A percentile compares a stretch with the other conserved stretches of the same genome.
Evolutionary conservation across 2,113 vertebrate genomes (phyloP).

Genomic region (Oryzias melastigma): DNA sequence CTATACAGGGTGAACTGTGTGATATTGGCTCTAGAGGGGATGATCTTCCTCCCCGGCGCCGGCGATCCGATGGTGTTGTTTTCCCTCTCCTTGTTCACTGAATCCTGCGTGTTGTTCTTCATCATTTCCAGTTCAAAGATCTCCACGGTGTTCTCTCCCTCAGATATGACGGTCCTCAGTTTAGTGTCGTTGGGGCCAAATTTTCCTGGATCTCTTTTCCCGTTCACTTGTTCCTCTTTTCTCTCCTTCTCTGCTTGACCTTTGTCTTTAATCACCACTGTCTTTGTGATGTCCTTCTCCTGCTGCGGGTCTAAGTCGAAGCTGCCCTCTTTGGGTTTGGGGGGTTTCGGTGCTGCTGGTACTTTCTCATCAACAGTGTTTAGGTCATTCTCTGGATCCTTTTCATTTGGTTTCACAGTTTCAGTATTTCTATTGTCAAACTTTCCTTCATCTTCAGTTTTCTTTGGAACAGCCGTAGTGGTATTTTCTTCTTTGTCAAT

Average conservation of each 20-base stretch:
- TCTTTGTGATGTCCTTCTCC: conserved; percentile 36
- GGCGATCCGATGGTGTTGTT: conserved; percentile 37
- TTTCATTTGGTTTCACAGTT: conserved; percentile 30
- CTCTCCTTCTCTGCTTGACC: conserved; percentile 61
- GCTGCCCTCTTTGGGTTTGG: conserved; percentile 27
- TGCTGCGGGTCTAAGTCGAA: conserved; percentile 24
- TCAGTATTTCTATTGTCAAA: conserved; percentile 36
- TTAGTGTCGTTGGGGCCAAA: conserved; percentile 69
- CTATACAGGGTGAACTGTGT: conserved; percentile 63
- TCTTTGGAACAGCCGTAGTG: conserved; percentile 33
- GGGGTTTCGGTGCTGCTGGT: conserved; percentile 13
- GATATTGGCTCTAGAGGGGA: conserved; percentile 43
- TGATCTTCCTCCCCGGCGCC: conserved; percentile 20
- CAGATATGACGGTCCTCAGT: conserved; percentile 23
- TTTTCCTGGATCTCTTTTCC: conserved; percentile 50
- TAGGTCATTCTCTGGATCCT: conserved; percentile 38
- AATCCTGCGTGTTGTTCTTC: conserved; percentile 58
- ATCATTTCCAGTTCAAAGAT: conserved; percentile 47
- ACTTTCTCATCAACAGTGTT: conserved; percentile 50
- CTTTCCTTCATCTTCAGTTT: conserved; percentile 37
- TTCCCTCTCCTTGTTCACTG: conserved; percentile 16
- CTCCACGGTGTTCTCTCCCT: conserved; percentile 53
- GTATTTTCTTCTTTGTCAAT: conserved; percentile 46
- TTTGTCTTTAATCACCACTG: conserved; percentile 56
- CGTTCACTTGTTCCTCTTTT: conserved; percentile 66